Percentiles rank a stretch among this genome's conserved stretches.
Evolutionary conservation across 2,797 vertebrate species (phyloP).

Genomic region (Masticophis lateralis): DNA sequence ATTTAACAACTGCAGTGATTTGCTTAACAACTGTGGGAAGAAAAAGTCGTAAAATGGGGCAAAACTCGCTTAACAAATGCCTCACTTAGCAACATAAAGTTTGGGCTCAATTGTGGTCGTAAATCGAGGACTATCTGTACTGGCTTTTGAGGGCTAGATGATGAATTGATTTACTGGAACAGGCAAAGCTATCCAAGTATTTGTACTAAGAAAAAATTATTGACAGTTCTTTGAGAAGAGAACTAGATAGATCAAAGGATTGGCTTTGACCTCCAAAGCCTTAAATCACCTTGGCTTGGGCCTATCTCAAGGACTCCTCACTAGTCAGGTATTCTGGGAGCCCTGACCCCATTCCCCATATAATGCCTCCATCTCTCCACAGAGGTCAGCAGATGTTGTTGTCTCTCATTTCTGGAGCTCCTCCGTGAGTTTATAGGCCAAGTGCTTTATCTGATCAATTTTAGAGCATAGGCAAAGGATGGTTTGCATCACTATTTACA

Average conservation of each 20-base stretch:
- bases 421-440: neutral
- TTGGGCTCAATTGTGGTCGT: neutral
- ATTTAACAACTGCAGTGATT: neutral
- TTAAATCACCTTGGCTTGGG: neutral
- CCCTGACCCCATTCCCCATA: neutral
- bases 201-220: neutral
- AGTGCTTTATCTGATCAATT: neutral
- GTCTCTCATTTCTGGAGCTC: neutral
- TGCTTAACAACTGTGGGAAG: neutral
- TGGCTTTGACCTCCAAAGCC: neutral
- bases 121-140: neutral
- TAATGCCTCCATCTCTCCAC: neutral
- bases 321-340: neutral
- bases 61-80: neutral
- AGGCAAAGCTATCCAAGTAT: neutral
- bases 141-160: neutral
- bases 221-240: neutral
- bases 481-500: neutral
- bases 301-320: neutral
- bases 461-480: neutral
- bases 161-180: neutral
- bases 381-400: neutral
- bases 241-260: neutral
- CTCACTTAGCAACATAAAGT: neutral
- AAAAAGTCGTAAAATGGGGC: neutral